Evolutionary conservation across 2,113 vertebrate species (phyloP).

Genomic region (Jaculus jaculus): DNA sequence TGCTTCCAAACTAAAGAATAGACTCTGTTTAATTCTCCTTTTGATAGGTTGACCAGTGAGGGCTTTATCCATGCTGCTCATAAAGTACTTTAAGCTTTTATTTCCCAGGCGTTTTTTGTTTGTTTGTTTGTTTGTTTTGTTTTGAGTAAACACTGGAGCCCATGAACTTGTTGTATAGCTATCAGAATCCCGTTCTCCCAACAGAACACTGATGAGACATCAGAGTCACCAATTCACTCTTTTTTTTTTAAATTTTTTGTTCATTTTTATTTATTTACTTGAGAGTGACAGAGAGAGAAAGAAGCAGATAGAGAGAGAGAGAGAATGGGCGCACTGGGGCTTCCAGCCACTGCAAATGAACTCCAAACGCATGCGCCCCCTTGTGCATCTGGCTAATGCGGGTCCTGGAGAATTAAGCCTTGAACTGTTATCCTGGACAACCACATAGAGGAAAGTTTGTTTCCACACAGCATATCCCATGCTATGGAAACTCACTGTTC

Average conservation of each 20-base stretch:
- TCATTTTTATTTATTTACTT: too few species aligned
- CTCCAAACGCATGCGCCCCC: too few species aligned
- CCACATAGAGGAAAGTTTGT: background rate
- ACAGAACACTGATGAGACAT: background rate
- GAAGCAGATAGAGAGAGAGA: too few species aligned
- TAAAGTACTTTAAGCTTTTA: background rate
- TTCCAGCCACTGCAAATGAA: too few species aligned
- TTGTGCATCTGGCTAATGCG: too few species aligned
- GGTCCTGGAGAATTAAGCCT: too few species aligned
- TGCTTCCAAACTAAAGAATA: background rate
- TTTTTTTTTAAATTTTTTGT: too few species aligned
- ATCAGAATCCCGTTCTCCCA: background rate
- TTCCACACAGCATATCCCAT: background rate
- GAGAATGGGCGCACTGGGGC: too few species aligned
- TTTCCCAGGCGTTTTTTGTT: conserved; percentile 3
- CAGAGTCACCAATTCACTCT: background rate
- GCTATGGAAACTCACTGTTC: background rate
- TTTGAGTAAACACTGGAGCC: background rate
- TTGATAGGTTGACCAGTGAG: background rate
- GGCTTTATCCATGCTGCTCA: background rate
- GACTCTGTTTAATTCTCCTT: conserved; percentile 2
- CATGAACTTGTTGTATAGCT: conserved; percentile 18
- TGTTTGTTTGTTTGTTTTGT: too few species aligned
- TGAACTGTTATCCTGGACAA: background rate
- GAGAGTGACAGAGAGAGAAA: too few species aligned